phyloP scores from a whole-genome alignment of 2,797 vertebrate species.

The Pogonophryne albipinna region DNA sequence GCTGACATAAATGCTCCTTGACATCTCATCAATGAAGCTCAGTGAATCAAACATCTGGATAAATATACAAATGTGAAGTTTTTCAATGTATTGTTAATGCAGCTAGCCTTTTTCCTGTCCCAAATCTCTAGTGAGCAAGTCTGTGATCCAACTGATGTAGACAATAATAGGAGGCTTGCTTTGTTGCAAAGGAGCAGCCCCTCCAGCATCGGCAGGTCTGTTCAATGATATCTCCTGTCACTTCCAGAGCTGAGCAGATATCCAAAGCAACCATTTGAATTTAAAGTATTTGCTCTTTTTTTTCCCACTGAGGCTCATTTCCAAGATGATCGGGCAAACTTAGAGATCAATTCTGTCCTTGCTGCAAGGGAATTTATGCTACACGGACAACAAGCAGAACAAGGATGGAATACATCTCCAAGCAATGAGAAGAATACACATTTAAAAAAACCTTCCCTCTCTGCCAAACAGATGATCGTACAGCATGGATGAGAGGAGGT shows the following conservation, averaged over 20 bases:
- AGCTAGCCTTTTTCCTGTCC: constrained; percentile 3
- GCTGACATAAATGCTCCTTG: neutral
- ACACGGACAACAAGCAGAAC: constrained; percentile 37
- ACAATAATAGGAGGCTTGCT: constrained; percentile 33
- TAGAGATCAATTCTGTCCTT: constrained; percentile 52
- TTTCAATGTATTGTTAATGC: constrained; percentile 13
- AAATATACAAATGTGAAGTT: constrained; percentile 14
- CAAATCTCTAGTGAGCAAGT: constrained; percentile 26
- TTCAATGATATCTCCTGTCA: constrained; percentile 37
- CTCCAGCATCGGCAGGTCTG: constrained; percentile 40
- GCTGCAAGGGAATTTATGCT: constrained; percentile 40
- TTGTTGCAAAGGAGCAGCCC: constrained; percentile 33
- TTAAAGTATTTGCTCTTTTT: constrained; percentile 36
- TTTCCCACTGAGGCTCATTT: constrained; percentile 55
- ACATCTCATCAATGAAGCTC: neutral
- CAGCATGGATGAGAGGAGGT: constrained; percentile 1
- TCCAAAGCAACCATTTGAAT: constrained; percentile 44
- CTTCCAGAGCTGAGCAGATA: constrained; percentile 34
- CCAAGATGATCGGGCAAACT: constrained; percentile 41
- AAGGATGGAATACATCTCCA: constrained; percentile 39
- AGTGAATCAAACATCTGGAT: constrained; percentile 11
- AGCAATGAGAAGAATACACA: neutral
- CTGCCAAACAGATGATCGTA: constrained; percentile 7
- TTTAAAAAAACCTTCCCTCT: neutral
- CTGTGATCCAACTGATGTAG: constrained; percentile 28